A percentile compares a stretch with the other conserved stretches of the same genome.
phyloP scores from a whole-genome alignment of 2,113 vertebrate species.

The Theristicus caerulescens region DNA sequence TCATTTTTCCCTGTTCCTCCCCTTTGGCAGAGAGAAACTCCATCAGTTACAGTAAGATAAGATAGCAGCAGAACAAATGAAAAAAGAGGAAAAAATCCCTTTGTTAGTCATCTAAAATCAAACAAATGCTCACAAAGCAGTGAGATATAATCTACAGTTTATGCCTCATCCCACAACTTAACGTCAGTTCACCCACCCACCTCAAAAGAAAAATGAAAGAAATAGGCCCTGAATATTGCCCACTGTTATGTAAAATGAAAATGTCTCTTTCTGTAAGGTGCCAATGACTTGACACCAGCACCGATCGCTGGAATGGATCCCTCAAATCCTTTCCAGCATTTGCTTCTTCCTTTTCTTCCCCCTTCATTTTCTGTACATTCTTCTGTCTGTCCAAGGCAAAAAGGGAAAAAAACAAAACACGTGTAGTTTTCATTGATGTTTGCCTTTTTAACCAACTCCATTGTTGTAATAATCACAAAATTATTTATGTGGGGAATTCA shows the following conservation, averaged over 20 bases:
- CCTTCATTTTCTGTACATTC: neutral
- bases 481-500: fast-evolving
- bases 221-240: neutral
- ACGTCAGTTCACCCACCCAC: neutral
- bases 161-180: neutral
- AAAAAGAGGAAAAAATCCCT: fast-evolving
- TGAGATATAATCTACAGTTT: neutral
- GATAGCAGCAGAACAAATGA: neutral
- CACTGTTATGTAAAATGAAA: neutral
- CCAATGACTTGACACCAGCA: neutral
- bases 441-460: neutral
- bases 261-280: neutral
- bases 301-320: neutral
- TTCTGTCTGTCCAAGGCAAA: neutral
- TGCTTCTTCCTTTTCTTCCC: neutral
- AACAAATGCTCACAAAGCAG: neutral
- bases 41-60: neutral
- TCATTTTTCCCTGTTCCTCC: neutral
- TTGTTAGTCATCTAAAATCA: neutral
- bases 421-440: neutral
- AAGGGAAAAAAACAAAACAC: neutral
- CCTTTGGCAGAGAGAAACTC: neutral
- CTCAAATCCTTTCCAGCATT: neutral
- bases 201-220: neutral
- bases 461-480: neutral